phyloP scores from a whole-genome alignment of 2,113 vertebrate genomes.

The Pelvicachromis taeniatus region DNA sequence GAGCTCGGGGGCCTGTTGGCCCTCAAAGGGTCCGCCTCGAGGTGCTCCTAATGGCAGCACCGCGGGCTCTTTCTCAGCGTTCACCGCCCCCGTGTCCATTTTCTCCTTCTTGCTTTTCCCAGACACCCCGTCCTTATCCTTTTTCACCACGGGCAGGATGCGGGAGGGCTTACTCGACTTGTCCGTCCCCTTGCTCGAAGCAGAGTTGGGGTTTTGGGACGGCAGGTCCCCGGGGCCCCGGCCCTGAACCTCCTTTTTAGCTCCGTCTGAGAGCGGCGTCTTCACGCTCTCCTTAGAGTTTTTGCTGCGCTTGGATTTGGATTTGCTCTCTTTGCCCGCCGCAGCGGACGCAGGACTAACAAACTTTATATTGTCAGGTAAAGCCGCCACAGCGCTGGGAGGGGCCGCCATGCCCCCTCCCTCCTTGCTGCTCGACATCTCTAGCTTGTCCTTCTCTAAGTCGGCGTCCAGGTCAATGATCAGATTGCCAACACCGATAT shows the following conservation, averaged over 20 bases:
- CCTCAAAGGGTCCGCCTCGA: constrained; percentile 81
- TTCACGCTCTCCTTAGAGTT: constrained; percentile 89
- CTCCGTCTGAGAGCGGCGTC: constrained; percentile 77
- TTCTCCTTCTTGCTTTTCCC: constrained; percentile 95
- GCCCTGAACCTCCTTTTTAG: constrained; percentile 85
- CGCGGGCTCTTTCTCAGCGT: constrained; percentile 80
- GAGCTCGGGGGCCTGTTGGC: constrained; percentile 77
- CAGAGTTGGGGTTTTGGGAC: constrained; percentile 57
- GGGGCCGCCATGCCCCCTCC: constrained; percentile 82
- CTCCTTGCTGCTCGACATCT: constrained; percentile 96
- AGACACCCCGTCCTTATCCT: constrained; percentile 85
- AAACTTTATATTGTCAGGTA: constrained; percentile 97
- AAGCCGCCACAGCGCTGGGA: constrained; percentile 85
- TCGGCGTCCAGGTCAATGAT: constrained; percentile 98
- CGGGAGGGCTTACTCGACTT: constrained; percentile 85
- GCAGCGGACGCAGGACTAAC: constrained; percentile 86
- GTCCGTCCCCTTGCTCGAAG: constrained; percentile 79
- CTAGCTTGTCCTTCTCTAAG: constrained; percentile 97
- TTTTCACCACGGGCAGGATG: constrained; percentile 81
- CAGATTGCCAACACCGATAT: constrained; percentile 97
- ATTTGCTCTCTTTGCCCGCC: constrained; percentile 93
- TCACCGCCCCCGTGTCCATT: constrained; percentile 71
- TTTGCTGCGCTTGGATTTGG: constrained; percentile 94
- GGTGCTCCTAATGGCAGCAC: constrained; percentile 71
- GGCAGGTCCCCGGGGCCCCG: constrained; percentile 54